Percentiles rank a stretch among this genome's conserved stretches.
Conservation (phyloP, 2,113 vertebrate species). For the Macquaria australasica region DNA sequence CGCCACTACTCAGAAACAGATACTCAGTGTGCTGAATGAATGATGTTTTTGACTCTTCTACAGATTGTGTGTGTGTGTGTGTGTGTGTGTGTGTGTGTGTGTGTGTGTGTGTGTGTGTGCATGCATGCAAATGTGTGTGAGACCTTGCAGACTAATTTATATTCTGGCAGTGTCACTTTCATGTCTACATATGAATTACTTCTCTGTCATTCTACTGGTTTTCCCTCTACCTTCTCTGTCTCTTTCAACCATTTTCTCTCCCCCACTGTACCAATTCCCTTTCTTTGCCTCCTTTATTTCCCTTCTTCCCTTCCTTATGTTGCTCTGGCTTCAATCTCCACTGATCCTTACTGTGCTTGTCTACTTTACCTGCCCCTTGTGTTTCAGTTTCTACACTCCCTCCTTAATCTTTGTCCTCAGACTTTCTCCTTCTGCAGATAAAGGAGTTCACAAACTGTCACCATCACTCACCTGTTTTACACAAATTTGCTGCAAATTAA, state of each 20-base stretch:
- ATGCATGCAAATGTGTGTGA: constrained; percentile 30
- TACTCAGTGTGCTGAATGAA: constrained; percentile 37
- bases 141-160: constrained; percentile 53
- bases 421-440: not conserved
- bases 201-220: constrained; percentile 36
- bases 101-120: not conserved
- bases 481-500: not conserved
- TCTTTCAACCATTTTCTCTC: constrained; percentile 27
- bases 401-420: constrained; percentile 5
- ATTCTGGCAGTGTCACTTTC: constrained; percentile 60
- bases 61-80: constrained; percentile 18
- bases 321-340: constrained; percentile 10
- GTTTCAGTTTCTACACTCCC: constrained; percentile 1
- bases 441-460: not conserved
- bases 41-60: constrained; percentile 48
- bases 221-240: not conserved
- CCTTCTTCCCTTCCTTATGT: constrained; percentile 2
- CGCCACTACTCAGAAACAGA: constrained; percentile 24
- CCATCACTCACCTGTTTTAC: constrained; percentile 5
- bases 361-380: constrained; percentile 9
- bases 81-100: not conserved
- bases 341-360: constrained; percentile 3
- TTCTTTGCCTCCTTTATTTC: constrained; percentile 6
- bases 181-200: constrained; percentile 65
- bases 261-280: not conserved